Base-by-base conservation (phyloP, 2,888 invertebrate genomes). In the Sinohyriopsis cumingii region DNA sequence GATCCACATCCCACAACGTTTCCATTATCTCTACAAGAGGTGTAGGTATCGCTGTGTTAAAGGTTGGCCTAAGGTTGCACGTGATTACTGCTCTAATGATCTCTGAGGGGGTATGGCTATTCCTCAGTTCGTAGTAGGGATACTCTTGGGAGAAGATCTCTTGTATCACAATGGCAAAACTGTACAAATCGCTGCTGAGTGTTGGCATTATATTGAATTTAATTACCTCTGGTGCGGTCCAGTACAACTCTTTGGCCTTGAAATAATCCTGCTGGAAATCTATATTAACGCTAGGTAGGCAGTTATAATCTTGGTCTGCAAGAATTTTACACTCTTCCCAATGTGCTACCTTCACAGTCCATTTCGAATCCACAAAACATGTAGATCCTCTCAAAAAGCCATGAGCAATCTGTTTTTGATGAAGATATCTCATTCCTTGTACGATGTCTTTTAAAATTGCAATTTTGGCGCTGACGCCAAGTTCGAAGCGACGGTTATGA, bases 331-430 rank as follows among this genome's bases (percentile, higher is more conserved):
- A 73, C 62, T 81, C 83, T 65, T 83, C 82, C 89, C 89, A 89
- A 63, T 86, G 86, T 7, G 82, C 78, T 3, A 89, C 80, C 68
- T 86, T 85, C 15, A 88, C 83, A 1, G 79, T 85, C 88, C 89
- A 89, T 12, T 83, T 74, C 5, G 63, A 62, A 74, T 89, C 89
- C 20, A 89, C 78, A 24, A 86, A 68, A 67, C 89, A 88, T 66
- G 74, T 77, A 19, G 77, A 69, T 0, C 86, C 82, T 24, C 68
- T 77, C 60, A 89, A 78, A 59, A 75, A 68, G n/a, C 89, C 89
- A 72, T 89, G 89, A 1, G 86, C 72, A 24, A 89, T 68, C 33
- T 78, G 81, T 61, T 84, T 77, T 22, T 75, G 69, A 68, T 89
- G 89, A 15, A 89, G 78, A 73, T 82, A 89, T 18, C 68, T 68